Conservation (phyloP, 2,113 vertebrate genomes). For the Pao palembangensis region DNA sequence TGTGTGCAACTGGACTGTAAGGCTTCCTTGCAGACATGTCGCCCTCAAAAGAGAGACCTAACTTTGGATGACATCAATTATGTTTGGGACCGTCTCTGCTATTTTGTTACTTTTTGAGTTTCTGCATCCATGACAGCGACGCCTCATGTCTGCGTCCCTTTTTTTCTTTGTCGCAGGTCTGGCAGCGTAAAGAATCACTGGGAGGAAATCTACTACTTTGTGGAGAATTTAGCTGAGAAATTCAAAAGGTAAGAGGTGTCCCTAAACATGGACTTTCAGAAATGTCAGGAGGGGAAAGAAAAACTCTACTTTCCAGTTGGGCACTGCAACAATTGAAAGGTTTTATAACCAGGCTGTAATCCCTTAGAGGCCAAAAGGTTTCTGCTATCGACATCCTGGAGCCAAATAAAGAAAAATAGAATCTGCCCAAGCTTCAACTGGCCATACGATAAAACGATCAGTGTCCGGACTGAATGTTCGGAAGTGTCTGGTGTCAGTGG, state of each 20-base stretch:
- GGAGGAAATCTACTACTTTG: slow-evolving; percentile 85
- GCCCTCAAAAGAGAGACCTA: no score
- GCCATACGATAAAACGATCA: slow-evolving; percentile 49
- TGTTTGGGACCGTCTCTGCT: background rate
- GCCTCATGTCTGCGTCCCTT: background rate
- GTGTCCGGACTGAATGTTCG: slow-evolving; percentile 13
- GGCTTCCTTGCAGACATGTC: no score
- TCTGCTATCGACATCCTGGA: slow-evolving; percentile 32
- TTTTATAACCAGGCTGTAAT: background rate
- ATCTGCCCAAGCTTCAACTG: slow-evolving; percentile 26
- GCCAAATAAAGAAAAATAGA: slow-evolving; percentile 27
- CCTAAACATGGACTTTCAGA: background rate
- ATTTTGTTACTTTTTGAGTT: background rate
- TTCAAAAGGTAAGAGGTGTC: slow-evolving; percentile 82
- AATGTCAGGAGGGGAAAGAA: no score
- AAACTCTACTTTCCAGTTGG: background rate
- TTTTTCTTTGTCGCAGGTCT: slow-evolving; percentile 75
- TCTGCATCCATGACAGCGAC: background rate
- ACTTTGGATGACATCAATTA: background rate
- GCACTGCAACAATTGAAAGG: background rate
- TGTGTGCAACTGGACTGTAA: no score
- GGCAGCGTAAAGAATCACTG: slow-evolving; percentile 88
- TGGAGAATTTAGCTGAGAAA: slow-evolving; percentile 83
- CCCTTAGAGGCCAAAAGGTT: slow-evolving; percentile 4
- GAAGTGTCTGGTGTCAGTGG: slow-evolving; percentile 2